Evolutionary conservation across 2,113 vertebrate species (phyloP).

Genomic region (Xyliphius kryptos): DNA sequence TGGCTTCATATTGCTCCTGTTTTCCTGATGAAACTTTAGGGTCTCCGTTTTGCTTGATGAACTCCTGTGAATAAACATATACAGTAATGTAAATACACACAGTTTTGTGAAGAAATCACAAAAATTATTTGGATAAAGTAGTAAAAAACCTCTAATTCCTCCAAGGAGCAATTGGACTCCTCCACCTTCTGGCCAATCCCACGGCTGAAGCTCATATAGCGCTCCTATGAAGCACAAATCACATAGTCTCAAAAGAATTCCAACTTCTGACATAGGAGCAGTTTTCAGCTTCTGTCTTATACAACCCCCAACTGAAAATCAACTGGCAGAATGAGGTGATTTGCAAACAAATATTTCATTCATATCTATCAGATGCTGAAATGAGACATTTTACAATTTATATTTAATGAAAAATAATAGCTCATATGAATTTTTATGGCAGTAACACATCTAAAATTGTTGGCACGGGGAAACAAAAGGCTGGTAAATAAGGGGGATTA

Average conservation of each 20-base stretch:
- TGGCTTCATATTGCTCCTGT: constrained; percentile 59
- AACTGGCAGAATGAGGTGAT: too few relatives aligned
- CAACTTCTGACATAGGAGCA: too few relatives aligned
- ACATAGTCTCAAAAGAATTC: constrained; percentile 1
- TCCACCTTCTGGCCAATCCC: constrained; percentile 55
- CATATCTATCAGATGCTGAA: too few relatives aligned
- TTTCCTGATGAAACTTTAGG: constrained; percentile 56
- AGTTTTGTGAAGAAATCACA: not conserved
- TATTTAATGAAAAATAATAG: too few relatives aligned
- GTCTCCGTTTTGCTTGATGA: constrained; percentile 53
- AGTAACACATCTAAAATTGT: too few relatives aligned
- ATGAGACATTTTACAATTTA: too few relatives aligned
- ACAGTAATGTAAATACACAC: not conserved
- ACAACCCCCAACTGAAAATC: too few relatives aligned
- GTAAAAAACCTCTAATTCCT: constrained; percentile 53
- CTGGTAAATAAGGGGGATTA: too few relatives aligned
- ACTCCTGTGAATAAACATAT: constrained; percentile 47
- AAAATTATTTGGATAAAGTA: not conserved
- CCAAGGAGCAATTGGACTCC: constrained; percentile 50
- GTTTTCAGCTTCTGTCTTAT: too few relatives aligned
- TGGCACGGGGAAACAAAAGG: too few relatives aligned
- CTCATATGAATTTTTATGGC: too few relatives aligned
- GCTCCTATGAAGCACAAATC: constrained; percentile 43
- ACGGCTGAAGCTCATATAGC: constrained; percentile 54
- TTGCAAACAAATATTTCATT: too few relatives aligned